These are phyloP conservation scores for Miniopterus natalensis DNA, from an alignment of 2,113 vertebrate genomes.

Conservation along the genomic window DNA sequence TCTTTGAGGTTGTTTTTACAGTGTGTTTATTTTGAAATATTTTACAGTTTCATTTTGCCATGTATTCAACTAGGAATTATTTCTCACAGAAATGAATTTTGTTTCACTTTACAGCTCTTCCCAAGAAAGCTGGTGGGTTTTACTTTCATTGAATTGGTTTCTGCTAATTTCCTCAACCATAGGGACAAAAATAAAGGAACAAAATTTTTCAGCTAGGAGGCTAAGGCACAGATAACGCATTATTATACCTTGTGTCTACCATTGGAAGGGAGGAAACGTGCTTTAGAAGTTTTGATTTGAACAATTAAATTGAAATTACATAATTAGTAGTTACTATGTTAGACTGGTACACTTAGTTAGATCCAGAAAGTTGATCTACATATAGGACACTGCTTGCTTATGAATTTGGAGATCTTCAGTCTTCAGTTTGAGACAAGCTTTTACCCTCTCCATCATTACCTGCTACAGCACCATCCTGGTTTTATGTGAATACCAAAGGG, in stretches of 20 bases:
- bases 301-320: neutral
- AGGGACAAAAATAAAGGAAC: conserved; percentile 4
- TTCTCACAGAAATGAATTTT: conserved; percentile 9
- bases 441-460: neutral
- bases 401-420: neutral
- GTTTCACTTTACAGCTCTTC: conserved; percentile 8
- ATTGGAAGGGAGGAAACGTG: neutral
- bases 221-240: neutral
- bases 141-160: conserved; percentile 8
- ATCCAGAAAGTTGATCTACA: neutral
- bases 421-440: neutral
- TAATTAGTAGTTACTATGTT: neutral
- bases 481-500: neutral
- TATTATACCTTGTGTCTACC: neutral
- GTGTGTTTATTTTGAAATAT: conserved; percentile 47
- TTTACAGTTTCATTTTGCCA: neutral
- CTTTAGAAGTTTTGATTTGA: conserved; percentile 11
- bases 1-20: conserved; percentile 27
- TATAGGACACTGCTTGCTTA: neutral
- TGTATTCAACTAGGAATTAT: conserved; percentile 21
- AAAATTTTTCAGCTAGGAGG: neutral
- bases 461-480: neutral
- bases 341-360: neutral
- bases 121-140: conserved; percentile 18
- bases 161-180: neutral